Conservation (phyloP, 1,140 invertebrate genomes). For the Leptopilina boulardi region DNA sequence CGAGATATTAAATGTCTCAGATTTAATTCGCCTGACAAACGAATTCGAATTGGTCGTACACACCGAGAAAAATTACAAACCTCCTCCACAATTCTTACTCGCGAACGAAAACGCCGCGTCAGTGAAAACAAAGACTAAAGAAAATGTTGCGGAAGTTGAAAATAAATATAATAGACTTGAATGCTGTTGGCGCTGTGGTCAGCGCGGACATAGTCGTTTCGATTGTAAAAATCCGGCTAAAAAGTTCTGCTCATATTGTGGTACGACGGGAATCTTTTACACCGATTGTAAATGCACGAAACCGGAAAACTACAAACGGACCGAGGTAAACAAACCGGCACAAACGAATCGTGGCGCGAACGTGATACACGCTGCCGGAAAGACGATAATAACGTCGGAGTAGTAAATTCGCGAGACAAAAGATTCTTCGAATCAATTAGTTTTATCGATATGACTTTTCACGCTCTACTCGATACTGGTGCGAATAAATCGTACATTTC, state of each 20-base stretch:
- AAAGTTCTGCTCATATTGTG: constrained; percentile 41
- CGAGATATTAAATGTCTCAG: not conserved
- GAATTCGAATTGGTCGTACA: no score
- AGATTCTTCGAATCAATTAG: not conserved
- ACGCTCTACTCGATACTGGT: constrained; percentile 25
- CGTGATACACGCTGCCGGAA: not conserved
- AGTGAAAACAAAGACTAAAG: no score
- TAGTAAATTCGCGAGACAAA: not conserved
- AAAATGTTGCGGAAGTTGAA: no score
- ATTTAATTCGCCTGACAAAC: no score
- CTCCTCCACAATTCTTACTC: no score
- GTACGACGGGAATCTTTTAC: not conserved
- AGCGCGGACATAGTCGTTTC: constrained; percentile 15
- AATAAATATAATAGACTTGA: no score
- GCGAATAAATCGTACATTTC: not conserved
- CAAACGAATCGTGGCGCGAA: not conserved
- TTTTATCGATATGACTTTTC: not conserved
- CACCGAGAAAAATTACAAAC: no score
- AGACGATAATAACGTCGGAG: not conserved
- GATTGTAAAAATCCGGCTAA: not conserved
- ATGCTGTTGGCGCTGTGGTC: constrained; percentile 40
- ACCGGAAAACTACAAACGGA: constrained; percentile 25
- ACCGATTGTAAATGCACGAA: constrained; percentile 34
- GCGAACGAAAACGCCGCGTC: no score
- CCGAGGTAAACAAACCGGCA: not conserved